These are phyloP conservation scores for Apolygus lucorum DNA, from an alignment of 1,140 invertebrate species.

Conservation along the genomic window DNA sequence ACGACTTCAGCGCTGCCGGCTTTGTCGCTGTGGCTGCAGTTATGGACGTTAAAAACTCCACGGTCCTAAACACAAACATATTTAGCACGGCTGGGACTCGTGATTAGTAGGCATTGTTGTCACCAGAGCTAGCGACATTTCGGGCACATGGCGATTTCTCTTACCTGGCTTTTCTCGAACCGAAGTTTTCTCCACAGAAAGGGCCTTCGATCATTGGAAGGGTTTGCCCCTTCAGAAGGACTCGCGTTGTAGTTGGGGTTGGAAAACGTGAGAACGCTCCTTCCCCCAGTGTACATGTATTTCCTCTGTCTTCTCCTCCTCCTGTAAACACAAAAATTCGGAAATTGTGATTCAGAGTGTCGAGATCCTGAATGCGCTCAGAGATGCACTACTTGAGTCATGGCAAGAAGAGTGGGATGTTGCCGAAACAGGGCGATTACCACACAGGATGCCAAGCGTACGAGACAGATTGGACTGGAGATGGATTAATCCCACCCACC, in stretches of 20 bases:
- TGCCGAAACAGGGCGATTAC: too few species aligned
- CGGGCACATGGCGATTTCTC: background rate
- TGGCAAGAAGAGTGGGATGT: too few species aligned
- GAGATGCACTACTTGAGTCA: too few species aligned
- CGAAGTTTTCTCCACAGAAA: constrained; percentile 61
- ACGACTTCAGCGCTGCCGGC: constrained; percentile 41
- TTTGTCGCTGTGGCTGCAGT: constrained; percentile 32
- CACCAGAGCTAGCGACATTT: background rate
- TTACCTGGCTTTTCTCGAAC: constrained; percentile 59
- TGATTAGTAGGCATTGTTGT: too few species aligned
- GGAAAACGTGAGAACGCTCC: constrained; percentile 60
- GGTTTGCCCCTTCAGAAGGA: constrained; percentile 39
- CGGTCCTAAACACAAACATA: constrained; percentile 36
- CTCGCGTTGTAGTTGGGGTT: constrained; percentile 72
- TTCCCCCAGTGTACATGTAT: constrained; percentile 48
- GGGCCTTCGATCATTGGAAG: constrained; percentile 48
- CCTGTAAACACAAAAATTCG: constrained; percentile 36
- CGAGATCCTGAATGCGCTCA: too few species aligned
- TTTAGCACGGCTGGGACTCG: too few species aligned
- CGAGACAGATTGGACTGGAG: too few species aligned
- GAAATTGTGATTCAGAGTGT: background rate
- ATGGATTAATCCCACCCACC: too few species aligned
- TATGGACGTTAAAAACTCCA: constrained; percentile 41
- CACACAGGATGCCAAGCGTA: too few species aligned
- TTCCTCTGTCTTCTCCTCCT: constrained; percentile 48